Evolutionary conservation across 2,113 vertebrate genomes (phyloP).

Genomic region (Sebastes fasciatus): DNA sequence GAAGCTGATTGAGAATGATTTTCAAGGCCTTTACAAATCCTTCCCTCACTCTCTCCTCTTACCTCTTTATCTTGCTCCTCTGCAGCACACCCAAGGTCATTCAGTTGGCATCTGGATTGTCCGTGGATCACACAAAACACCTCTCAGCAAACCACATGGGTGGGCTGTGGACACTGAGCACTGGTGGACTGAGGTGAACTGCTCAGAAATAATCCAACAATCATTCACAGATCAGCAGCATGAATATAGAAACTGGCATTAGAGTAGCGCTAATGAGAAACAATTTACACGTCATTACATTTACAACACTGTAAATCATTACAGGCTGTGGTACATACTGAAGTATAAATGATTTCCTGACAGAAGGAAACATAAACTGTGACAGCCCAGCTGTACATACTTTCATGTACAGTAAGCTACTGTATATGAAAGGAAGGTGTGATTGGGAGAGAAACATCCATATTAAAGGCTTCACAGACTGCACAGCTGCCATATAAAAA

Average conservation of each 20-base stretch:
- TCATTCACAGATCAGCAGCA: neutral
- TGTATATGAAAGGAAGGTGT: neutral
- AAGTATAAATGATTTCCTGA: neutral
- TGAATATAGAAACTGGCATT: neutral
- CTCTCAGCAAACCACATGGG: slow-evolving; percentile 8
- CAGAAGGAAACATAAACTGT: neutral
- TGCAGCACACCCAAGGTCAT: slow-evolving; percentile 15
- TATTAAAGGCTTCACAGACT: slow-evolving; percentile 10
- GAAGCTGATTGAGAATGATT: neutral
- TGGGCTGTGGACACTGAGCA: neutral
- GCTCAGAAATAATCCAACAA: neutral
- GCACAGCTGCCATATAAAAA: slow-evolving; percentile 22
- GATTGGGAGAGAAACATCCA: neutral
- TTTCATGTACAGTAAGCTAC: neutral
- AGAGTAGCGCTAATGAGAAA: neutral
- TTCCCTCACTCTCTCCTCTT: neutral
- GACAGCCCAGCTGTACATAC: neutral
- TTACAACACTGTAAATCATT: neutral
- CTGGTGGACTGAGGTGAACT: neutral
- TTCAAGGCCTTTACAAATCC: neutral
- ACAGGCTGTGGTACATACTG: neutral
- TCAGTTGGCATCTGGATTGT: slow-evolving; percentile 9
- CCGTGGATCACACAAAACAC: neutral
- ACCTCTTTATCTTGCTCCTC: neutral
- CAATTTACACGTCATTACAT: neutral